A percentile compares a stretch with the other conserved stretches of the same genome.
phyloP scores from a whole-genome alignment of 2,797 vertebrate species.

The Bradypodion pumilum region DNA sequence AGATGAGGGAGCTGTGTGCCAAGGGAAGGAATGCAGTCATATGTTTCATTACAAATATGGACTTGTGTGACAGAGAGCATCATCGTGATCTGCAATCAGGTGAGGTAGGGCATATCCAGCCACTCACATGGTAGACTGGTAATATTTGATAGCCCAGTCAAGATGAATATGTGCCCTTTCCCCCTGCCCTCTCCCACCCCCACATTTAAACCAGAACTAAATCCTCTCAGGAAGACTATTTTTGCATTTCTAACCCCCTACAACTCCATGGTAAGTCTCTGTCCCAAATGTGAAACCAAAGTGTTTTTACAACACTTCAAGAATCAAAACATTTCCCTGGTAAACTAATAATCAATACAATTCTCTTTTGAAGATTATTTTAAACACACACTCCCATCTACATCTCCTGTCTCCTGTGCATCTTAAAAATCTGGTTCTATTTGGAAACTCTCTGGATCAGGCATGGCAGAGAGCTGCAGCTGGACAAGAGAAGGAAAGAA shows the following conservation, averaged over 20 bases:
- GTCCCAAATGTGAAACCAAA: neutral
- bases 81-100: neutral
- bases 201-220: neutral
- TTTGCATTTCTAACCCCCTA: neutral
- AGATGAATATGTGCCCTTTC: neutral
- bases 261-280: neutral
- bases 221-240: neutral
- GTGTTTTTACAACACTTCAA: neutral
- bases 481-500: too few relatives aligned
- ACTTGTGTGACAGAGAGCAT: neutral
- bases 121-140: neutral
- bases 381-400: neutral
- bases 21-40: neutral
- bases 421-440: too few relatives aligned
- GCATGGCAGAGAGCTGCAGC: too few relatives aligned
- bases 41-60: neutral
- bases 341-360: neutral
- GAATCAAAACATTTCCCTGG: neutral
- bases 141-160: neutral
- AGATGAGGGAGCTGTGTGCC: constrained; percentile 27
- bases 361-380: neutral
- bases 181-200: neutral
- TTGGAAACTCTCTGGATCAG: too few relatives aligned
- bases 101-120: neutral
- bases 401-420: too few relatives aligned